Conservation (phyloP, 1,140 invertebrate genomes). For the Ptiloglossa arizonensis region DNA sequence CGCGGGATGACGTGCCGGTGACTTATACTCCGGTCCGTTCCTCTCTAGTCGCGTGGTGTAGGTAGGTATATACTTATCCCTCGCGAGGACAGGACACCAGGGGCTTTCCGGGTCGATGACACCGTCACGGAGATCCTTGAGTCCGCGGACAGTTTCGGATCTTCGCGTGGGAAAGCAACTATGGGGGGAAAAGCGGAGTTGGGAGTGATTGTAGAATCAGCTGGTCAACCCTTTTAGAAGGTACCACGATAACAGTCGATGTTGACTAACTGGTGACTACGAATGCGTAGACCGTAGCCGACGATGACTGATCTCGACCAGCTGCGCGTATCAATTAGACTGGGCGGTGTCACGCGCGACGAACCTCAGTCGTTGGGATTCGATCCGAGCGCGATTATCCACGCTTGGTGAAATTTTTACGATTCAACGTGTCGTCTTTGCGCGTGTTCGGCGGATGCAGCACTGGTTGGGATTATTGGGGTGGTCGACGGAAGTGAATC, state of each 20-base stretch:
- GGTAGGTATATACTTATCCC: too few relatives aligned
- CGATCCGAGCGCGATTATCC: too few relatives aligned
- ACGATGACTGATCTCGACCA: not conserved
- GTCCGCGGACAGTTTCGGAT: not conserved
- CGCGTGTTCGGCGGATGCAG: too few relatives aligned
- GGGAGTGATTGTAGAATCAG: not conserved
- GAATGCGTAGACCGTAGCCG: not conserved
- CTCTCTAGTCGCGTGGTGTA: constrained; percentile 37
- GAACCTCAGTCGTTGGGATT: too few relatives aligned
- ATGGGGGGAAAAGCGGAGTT: not conserved
- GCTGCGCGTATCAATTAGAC: too few relatives aligned
- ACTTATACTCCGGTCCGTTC: constrained; percentile 27
- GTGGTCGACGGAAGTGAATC: too few relatives aligned
- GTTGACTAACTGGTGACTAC: not conserved
- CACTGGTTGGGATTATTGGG: too few relatives aligned
- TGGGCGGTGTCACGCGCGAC: too few relatives aligned
- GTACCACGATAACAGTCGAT: not conserved
- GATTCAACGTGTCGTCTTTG: too few relatives aligned
- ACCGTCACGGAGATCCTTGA: not conserved
- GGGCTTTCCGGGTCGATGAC: constrained; percentile 36
- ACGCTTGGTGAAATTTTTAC: too few relatives aligned
- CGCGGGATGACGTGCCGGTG: constrained; percentile 64
- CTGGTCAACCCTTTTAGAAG: not conserved
- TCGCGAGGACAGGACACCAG: constrained; percentile 21
- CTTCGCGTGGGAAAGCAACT: not conserved